Base-by-base conservation (phyloP, 2,113 vertebrate genomes). In the Eulemur macaco region DNA sequence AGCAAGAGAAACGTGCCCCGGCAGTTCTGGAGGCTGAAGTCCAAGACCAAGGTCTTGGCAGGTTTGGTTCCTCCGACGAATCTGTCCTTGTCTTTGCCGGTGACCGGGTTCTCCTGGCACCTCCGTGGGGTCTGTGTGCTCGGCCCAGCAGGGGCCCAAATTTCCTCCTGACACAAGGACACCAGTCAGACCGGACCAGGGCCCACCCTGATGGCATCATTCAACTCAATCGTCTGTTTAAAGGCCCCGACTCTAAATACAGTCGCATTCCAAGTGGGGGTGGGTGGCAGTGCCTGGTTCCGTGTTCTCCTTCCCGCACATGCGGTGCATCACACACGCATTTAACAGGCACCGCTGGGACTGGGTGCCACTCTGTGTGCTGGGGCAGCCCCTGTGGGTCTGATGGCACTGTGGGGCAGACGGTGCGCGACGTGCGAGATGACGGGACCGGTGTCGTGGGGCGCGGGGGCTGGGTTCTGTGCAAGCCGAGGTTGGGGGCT, bases 321-420 rank as follows among this genome's bases (percentile, higher is more conserved):
- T 20, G 34, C 0, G 0, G 66, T 9, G 6, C 27, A 12, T 56
- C 8, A 1, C 45, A 31, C 73, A 10, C 0, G 1, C 17, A 1
- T 50, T 25, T 39, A 20, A 10, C 7, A 0, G 8, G 54, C 54
- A 10, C 42, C 1, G 5, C 39, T 39, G 27, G 23, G 18, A 31
- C 71, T 14, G 1, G 20, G 1, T 11, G 27, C 50, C 31, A 29
- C 1, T 31, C n/a, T 47, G n/a, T 29, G 15, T 11, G 6, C 29
- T 2, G 6, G 39, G 42, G 39, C 3, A 10, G 34, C 17, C 20
- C 54, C 5, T 6, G 7, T 1, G 37, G 42, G 42, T 23, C 81
- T 64, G 54, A n/a, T 20, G 1, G 1, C 11, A n/a, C 42, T 1
- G 0, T 12, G 6, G 29, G n/a, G 45, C 9, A 47, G 47, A 47